These are phyloP conservation scores for Sebastes ruberrimus DNA, from an alignment of 2,797 vertebrate genomes.

Conservation along the genomic window DNA sequence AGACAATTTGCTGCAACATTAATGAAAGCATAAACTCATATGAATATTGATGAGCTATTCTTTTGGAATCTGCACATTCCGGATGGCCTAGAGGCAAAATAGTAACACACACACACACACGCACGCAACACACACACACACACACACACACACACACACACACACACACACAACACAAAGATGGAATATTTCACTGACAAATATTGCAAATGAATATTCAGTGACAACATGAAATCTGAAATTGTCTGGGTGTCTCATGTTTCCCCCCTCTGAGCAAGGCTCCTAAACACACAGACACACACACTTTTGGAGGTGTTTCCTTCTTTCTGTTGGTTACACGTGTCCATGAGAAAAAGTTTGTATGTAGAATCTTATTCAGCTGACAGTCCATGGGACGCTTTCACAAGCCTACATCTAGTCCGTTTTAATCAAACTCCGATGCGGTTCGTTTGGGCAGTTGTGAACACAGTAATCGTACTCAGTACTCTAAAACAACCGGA, in stretches of 20 bases:
- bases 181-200: slow-evolving; percentile 75
- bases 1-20: slow-evolving; percentile 82
- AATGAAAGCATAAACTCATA: slow-evolving; percentile 81
- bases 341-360: background rate
- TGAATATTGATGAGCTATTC: slow-evolving; percentile 84
- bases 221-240: slow-evolving; percentile 67
- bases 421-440: too few species aligned
- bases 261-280: slow-evolving; percentile 37
- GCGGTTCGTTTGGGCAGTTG: too few species aligned
- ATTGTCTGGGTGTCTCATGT: slow-evolving; percentile 61
- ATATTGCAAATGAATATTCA: slow-evolving; percentile 80
- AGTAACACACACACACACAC: slow-evolving; percentile 31
- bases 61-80: slow-evolving; percentile 77
- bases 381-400: background rate
- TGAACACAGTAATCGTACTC: too few species aligned
- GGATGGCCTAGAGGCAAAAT: slow-evolving; percentile 74
- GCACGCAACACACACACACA: background rate
- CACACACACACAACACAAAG: slow-evolving; percentile 17
- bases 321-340: background rate
- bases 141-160: slow-evolving; percentile 16
- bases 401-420: background rate
- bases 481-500: too few species aligned
- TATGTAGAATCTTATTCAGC: background rate
- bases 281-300: slow-evolving; percentile 7
- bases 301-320: slow-evolving; percentile 13